These are phyloP conservation scores for Apteryx mantelli DNA, from an alignment of 2,113 vertebrate genomes.

Conservation along the genomic window DNA sequence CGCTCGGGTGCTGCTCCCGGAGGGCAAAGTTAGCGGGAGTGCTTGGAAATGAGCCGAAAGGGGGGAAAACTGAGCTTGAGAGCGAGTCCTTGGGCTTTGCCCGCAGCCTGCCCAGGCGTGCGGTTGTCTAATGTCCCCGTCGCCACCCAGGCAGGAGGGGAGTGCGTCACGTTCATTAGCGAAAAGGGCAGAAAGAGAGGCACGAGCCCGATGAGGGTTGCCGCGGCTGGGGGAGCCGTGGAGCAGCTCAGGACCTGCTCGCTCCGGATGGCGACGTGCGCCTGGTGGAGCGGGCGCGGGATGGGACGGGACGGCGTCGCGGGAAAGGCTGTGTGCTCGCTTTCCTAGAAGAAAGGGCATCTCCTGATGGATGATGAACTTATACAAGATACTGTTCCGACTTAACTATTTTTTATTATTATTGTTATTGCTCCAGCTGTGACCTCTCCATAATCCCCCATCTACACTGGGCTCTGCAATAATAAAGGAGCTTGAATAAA, in stretches of 20 bases:
- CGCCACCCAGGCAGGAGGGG: no score
- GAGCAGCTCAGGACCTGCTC: no score
- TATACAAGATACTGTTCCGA: background rate
- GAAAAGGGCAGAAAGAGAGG: background rate
- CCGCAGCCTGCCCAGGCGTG: no score
- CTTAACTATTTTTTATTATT: slow-evolving; percentile 58
- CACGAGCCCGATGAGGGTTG: background rate
- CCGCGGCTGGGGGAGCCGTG: no score
- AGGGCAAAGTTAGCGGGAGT: background rate
- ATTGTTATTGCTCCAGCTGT: slow-evolving; percentile 57
- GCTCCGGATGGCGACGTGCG: background rate
- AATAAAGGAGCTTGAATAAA: slow-evolving; percentile 76
- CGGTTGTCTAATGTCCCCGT: no score
- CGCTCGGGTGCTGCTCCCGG: background rate
- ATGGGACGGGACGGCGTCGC: no score
- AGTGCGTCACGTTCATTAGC: no score
- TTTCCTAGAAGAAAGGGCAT: background rate
- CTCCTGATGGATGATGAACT: background rate
- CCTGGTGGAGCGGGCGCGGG: no score
- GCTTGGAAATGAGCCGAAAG: background rate
- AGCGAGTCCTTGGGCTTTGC: no score
- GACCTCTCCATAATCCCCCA: slow-evolving; percentile 66
- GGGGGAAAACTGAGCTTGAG: background rate
- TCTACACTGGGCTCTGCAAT: slow-evolving; percentile 36
- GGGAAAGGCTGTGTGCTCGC: no score